Conservation (phyloP, 2,888 invertebrate species). For the Pristionchus arcanus region DNA sequence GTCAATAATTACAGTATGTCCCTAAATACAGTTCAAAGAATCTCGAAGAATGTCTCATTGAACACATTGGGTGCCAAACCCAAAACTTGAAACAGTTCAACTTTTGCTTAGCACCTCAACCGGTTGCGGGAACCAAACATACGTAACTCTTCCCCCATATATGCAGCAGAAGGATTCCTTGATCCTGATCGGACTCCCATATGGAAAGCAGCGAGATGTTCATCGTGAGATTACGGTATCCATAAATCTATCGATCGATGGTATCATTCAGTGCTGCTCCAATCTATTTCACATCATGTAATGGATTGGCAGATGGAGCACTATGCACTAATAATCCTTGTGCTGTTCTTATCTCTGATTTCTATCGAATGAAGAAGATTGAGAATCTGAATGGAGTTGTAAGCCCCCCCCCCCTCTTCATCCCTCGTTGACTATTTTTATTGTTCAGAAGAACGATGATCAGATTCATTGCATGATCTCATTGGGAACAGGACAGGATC, state of each 20-base stretch:
- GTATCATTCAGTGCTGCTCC: constrained; percentile 44
- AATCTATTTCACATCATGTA: constrained; percentile 46
- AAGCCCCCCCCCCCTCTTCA: background rate
- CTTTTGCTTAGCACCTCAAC: no score
- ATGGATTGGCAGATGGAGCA: constrained; percentile 48
- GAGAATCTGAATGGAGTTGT: constrained; percentile 49
- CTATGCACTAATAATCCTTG: constrained; percentile 47
- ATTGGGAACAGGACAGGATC: constrained; percentile 52
- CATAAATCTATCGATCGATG: background rate
- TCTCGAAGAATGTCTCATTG: constrained; percentile 30
- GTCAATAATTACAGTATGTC: background rate
- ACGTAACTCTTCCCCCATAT: no score
- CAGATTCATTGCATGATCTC: constrained; percentile 41
- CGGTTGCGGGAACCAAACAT: no score
- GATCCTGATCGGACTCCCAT: constrained; percentile 24
- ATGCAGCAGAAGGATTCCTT: constrained; percentile 49
- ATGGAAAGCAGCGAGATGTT: constrained; percentile 46
- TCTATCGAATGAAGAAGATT: constrained; percentile 53
- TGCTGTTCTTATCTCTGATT: constrained; percentile 50
- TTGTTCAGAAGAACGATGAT: constrained; percentile 25
- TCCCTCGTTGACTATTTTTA: background rate
- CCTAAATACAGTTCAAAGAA: constrained; percentile 48
- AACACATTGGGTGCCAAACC: constrained; percentile 51
- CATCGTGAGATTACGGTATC: constrained; percentile 36
- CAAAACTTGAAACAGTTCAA: no score